Evolutionary conservation across 2,888 invertebrate genomes (phyloP).

Genomic region (Phalangium opilio): DNA sequence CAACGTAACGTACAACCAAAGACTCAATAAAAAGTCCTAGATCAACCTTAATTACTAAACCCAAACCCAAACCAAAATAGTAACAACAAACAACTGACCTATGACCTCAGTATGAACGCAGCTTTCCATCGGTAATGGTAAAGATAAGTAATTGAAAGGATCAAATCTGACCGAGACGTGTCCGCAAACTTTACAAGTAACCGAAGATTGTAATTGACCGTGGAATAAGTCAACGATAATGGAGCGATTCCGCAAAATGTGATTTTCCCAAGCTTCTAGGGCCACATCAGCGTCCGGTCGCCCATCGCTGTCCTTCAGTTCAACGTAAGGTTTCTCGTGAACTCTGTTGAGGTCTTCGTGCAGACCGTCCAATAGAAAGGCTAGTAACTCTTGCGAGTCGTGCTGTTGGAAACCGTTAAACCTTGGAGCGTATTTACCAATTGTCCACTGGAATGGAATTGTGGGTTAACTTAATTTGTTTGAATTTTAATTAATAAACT

Average conservation of each 20-base stretch:
- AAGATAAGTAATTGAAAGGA: constrained; percentile 73
- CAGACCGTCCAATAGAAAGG: constrained; percentile 75
- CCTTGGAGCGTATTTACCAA: constrained; percentile 68
- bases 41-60: background rate
- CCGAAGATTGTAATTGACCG: constrained; percentile 77
- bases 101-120: constrained; percentile 58
- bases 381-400: constrained; percentile 82
- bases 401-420: constrained; percentile 82
- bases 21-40: constrained; percentile 5
- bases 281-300: constrained; percentile 51
- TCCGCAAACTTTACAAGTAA: constrained; percentile 64
- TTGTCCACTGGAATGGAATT: constrained; percentile 49
- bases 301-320: constrained; percentile 57
- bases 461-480: background rate
- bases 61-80: constrained; percentile 6
- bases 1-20: background rate
- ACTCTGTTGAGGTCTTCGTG: constrained; percentile 80
- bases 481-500: background rate
- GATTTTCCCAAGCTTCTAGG: constrained; percentile 63
- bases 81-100: constrained; percentile 37
- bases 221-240: constrained; percentile 80
- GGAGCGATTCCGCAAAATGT: constrained; percentile 63
- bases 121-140: constrained; percentile 81
- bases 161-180: constrained; percentile 76
- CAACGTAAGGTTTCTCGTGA: constrained; percentile 50